Evolutionary conservation across 2,888 invertebrate species (phyloP).

Genomic region (Macaria notata): DNA sequence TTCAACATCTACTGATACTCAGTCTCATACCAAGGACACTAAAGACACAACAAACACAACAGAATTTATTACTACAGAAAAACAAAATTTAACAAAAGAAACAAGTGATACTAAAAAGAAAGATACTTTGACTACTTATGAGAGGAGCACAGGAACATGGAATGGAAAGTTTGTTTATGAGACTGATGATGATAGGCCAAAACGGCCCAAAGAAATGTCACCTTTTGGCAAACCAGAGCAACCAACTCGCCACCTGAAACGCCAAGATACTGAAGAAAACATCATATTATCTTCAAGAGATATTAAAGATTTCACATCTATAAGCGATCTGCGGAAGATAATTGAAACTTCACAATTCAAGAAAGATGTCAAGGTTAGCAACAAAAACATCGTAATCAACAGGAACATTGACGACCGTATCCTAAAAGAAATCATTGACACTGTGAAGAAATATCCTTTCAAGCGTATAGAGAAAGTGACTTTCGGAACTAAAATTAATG

Average conservation of each 20-base stretch:
- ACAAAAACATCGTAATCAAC: conserved; percentile 74
- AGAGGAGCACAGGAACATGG: conserved; percentile 79
- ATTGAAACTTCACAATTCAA: conserved; percentile 70
- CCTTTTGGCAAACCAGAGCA: conserved; percentile 70
- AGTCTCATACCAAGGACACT: conserved; percentile 49
- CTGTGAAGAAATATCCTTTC: conserved; percentile 76
- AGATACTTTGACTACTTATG: conserved; percentile 70
- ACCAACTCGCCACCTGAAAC: conserved; percentile 69
- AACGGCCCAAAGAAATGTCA: conserved; percentile 67
- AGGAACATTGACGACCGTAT: conserved; percentile 74
- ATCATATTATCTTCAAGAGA: conserved; percentile 75
- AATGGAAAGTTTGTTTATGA: conserved; percentile 82
- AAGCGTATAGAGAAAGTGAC: conserved; percentile 79
- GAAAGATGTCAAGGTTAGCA: conserved; percentile 72
- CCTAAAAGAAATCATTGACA: conserved; percentile 74
- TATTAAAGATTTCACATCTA: conserved; percentile 76
- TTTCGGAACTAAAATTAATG: conserved; percentile 80
- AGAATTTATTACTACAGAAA: conserved; percentile 70
- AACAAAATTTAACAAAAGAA: conserved; percentile 74
- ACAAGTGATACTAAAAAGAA: conserved; percentile 62
- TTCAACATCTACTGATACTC: conserved; percentile 51
- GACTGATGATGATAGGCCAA: conserved; percentile 70
- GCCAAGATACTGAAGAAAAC: conserved; percentile 76
- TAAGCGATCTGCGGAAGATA: conserved; percentile 72
- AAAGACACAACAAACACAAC: conserved; percentile 57